Base-by-base conservation (phyloP, 1,140 invertebrate species). In the Camponotus floridanus region DNA sequence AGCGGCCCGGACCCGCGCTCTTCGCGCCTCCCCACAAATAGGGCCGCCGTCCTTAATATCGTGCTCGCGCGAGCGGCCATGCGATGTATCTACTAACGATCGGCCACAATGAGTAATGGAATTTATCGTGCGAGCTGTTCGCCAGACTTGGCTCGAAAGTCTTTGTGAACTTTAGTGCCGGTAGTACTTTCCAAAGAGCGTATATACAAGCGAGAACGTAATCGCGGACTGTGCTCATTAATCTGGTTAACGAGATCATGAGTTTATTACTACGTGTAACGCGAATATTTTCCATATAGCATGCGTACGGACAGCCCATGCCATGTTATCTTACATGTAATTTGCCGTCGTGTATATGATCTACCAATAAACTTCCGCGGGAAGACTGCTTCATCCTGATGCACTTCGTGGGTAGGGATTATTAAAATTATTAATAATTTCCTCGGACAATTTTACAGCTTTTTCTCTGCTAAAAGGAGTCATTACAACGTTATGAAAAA, bases 71-170 rank as follows among this genome's bases (percentile, higher is more conserved):
- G 42, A 59, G 31, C 33, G 59, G 21, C 11, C 57, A 57, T 59
- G 76, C 85, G 51, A 76, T 85, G 73, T 64, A 78, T 62, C 33
- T 83, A 83, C 73, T 88, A 88, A 88, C 76, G 85, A 88, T 86
- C 85, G 48, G 74, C 42, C 61, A 81, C 70, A 86, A 88, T 88
- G 76, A 86, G 74, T 84, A 81, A 86, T 86, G 78, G 71, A 64
- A 88, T 88, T 88, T 86, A 88, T 86, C 76, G 51, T 71, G 51
- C 67, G 79, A 59, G 51, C 39, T 48, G 26, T 67, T 45, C 59
- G 84, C 59, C 45, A n/a, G 42, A n/a, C 76, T 59, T 80, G 62
- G 62, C 67, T 71, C 79, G 67, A 55, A 73, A 73, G 68, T 83
- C 68, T 61, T 48, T 7, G 55, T 45, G 79, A 83, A 83, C 79